Base-by-base conservation (phyloP, 2,113 vertebrate genomes). In the Calidris pygmaea region DNA sequence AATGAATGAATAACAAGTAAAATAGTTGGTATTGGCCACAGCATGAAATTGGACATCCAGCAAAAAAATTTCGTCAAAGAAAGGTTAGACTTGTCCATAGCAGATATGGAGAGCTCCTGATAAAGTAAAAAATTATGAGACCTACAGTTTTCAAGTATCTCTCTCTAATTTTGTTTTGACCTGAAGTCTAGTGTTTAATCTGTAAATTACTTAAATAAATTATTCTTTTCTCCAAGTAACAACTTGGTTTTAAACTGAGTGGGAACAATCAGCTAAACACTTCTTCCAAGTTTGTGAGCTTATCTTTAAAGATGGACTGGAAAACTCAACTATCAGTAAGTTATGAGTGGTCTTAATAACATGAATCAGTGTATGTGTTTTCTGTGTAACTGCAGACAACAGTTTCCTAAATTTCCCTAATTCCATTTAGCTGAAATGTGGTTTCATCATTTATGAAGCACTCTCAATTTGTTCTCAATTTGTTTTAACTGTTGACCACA, bases 291-390 rank as follows among this genome's bases (percentile, higher is more conserved):
- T 29, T 2, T 52, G 3, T 47, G 30, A 76, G 3, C 10, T 70
- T 50, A 23, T 47, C 4, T 86, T 91, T 60, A 76, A 68, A 73
- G 19, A 77, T 12, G 12, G 27, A 24, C 12, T 50, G n/a, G 26
- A 63, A 80, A 65, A 60, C 9, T 48, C 3, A 80, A 30, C 7
- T 56, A 27, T 34, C 21, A 74, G 4, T 26, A 89, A 23, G 3
- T 21, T 58, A 19, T 24, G 3, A 39, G 10, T 47, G 4, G 2
- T 71, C 34, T 78, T 16, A 62, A 48, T 32, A 71, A 22, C 3
- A 24, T 13, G 16, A 81, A 89, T 62, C 15, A 58, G 7, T 0
- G 0, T 1, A 1, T n/a, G 3, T 56, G 4, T 75, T 39, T 85
- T 80, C 37, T 79, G 24, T 41, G 11, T 66, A 58, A 39, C 23